Base-by-base conservation (phyloP, 1,140 invertebrate genomes). In the Laodelphax striatellus region DNA sequence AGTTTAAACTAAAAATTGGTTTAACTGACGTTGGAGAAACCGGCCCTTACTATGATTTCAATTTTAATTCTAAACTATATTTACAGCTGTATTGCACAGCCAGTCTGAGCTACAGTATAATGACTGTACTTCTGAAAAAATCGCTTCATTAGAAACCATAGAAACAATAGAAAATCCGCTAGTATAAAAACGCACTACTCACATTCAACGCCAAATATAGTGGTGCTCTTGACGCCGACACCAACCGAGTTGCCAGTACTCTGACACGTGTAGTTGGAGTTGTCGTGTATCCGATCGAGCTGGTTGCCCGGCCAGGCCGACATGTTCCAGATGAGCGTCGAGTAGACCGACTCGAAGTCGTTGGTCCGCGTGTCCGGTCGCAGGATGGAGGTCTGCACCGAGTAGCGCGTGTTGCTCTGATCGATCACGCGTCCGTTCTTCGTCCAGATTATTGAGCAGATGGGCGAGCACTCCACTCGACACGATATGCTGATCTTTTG, bases 181-280 rank as follows among this genome's bases (percentile, higher is more conserved):
- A n/a, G n/a, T n/a, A n/a, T n/a, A n/a, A n/a, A n/a, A n/a, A n/a
- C n/a, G n/a, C n/a, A n/a, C 55, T 38, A 82, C 88, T 85, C 75
- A 94, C 90, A 95, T 77, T 94, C 90, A 19, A 94, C 89, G 42
- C 84, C 83, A 64, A 94, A 90, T 68, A 83, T 80, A 11, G 88
- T 91, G 22, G 82, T 86, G 68, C 86, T 90, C 58, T 82, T 83
- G 42, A 93, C 88, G 0, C 85, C 84, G 0, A 78, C 73, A 0
- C 86, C 87, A 10, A 85, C 84, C 1, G 72, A 68, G 71, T 93
- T 94, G 5, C 77, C 74, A 11, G 82, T 87, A 55, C 88, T 91
- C 54, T 82, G 75, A 72, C 92, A 95, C 19, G 86, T 89, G 71
- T 93, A 94, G 70, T 87, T 86, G 11, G 86, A 85, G 65, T 87